phyloP scores from a whole-genome alignment of 2,888 invertebrate genomes.

The Glaucopsyche alexis region DNA sequence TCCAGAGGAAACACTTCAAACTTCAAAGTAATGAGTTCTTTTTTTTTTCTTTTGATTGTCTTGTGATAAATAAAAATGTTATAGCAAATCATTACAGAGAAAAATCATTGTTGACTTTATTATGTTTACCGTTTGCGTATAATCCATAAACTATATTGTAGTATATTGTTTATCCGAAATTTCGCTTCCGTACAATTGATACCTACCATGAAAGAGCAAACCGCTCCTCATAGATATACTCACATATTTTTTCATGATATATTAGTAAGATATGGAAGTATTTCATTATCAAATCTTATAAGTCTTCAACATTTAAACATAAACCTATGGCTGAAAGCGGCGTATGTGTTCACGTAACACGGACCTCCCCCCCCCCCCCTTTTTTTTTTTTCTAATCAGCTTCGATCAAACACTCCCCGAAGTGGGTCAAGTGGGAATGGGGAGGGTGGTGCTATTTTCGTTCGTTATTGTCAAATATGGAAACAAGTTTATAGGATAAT shows the following conservation, averaged over 20 bases:
- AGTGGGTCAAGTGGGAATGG: constrained; percentile 43
- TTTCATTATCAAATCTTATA: neutral
- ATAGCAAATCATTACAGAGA: neutral
- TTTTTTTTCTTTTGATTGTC: neutral
- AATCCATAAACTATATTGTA: too few species aligned
- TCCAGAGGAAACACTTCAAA: neutral
- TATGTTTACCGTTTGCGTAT: too few species aligned
- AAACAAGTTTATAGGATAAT: constrained; percentile 22
- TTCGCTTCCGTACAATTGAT: too few species aligned
- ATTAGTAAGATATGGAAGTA: too few species aligned
- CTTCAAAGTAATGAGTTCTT: constrained; percentile 1
- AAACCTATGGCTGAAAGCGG: constrained; percentile 21
- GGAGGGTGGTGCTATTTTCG: constrained; percentile 31
- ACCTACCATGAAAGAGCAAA: too few species aligned
- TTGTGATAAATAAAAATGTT: neutral
- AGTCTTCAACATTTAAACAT: neutral
- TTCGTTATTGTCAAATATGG: constrained; percentile 26
- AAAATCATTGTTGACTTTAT: too few species aligned
- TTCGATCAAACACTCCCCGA: constrained; percentile 45
- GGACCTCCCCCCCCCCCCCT: too few species aligned
- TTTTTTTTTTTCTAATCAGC: constrained; percentile 41
- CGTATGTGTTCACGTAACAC: constrained; percentile 38
- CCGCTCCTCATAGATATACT: too few species aligned
- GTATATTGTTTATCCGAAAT: too few species aligned
- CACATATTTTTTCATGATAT: too few species aligned